A percentile compares a stretch with the other conserved stretches of the same genome.
phyloP scores from a whole-genome alignment of 64 coral and sea anemone genomes.

The Montipora foliosa region DNA sequence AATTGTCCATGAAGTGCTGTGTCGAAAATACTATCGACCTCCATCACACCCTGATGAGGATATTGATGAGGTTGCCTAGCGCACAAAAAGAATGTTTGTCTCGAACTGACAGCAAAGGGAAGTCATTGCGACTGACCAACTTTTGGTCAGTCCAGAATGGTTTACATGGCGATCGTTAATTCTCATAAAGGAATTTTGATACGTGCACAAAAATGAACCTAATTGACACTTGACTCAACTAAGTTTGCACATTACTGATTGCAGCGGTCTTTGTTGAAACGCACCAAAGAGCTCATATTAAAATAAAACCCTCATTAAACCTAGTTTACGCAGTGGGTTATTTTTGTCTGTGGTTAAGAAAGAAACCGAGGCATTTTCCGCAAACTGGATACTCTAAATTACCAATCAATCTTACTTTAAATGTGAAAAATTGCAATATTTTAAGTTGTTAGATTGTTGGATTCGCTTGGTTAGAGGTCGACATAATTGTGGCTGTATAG shows the following conservation, averaged over 20 bases:
- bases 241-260: background rate
- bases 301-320: background rate
- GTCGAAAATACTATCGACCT: too few relatives aligned
- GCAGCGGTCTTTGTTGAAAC: background rate
- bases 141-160: too few relatives aligned
- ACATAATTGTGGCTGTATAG: background rate
- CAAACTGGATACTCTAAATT: background rate
- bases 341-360: background rate
- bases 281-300: background rate
- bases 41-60: too few relatives aligned
- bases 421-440: background rate
- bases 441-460: background rate
- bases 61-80: too few relatives aligned
- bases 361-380: background rate
- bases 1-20: too few relatives aligned
- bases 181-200: too few relatives aligned
- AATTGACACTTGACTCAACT: background rate
- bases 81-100: too few relatives aligned
- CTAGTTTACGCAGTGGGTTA: background rate
- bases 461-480: background rate
- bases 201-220: background rate
- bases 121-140: too few relatives aligned
- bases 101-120: too few relatives aligned
- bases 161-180: too few relatives aligned
- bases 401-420: background rate